phyloP scores from a whole-genome alignment of 2,113 vertebrate species.

The Cairina moschata region DNA sequence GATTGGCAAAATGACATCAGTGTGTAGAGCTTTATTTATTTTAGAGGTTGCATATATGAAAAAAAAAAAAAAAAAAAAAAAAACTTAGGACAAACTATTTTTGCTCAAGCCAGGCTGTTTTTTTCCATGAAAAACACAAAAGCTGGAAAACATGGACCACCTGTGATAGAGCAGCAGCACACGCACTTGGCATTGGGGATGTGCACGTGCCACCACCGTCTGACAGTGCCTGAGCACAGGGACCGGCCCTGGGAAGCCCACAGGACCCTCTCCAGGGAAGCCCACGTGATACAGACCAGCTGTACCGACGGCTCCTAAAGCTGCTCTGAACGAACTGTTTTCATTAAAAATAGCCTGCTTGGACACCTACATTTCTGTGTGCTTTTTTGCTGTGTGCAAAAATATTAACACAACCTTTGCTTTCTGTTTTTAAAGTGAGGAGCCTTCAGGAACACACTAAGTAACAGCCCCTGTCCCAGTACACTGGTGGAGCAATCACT shows the following conservation, averaged over 20 bases:
- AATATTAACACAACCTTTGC: background rate
- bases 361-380: background rate
- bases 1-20: background rate
- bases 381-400: background rate
- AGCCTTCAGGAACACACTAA: background rate
- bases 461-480: background rate
- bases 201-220: accelerated
- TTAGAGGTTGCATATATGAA: accelerated
- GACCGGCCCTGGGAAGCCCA: too few species aligned
- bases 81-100: background rate
- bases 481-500: background rate
- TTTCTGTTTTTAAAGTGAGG: background rate
- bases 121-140: background rate
- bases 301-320: background rate
- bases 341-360: background rate
- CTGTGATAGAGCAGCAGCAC: background rate
- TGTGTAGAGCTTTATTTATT: background rate
- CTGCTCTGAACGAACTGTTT: background rate
- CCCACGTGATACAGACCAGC: accelerated
- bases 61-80: background rate
- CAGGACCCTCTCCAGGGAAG: background rate
- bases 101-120: background rate
- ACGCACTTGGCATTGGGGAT: accelerated
- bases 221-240: background rate
- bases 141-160: accelerated